Evolutionary conservation across 2,113 vertebrate species (phyloP).

Genomic region (Excalfactoria chinensis): DNA sequence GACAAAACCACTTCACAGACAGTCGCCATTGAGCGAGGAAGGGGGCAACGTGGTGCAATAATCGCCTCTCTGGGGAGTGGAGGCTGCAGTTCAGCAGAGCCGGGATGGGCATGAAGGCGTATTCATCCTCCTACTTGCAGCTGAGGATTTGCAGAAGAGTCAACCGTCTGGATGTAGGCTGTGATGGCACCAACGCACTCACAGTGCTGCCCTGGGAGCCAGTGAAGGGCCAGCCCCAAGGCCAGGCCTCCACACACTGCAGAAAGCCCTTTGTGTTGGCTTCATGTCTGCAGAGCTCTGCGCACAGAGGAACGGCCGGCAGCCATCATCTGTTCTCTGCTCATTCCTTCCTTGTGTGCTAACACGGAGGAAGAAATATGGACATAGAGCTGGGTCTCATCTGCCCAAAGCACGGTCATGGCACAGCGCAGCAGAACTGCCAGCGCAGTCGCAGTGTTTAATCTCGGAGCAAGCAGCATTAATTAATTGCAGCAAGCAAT

Average conservation of each 20-base stretch:
- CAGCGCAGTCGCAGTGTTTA: rapidly evolving
- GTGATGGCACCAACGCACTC: not conserved
- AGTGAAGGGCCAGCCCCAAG: not conserved
- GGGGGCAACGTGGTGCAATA: not conserved
- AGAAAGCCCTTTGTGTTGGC: conserved; percentile 7
- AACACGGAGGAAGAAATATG: not conserved
- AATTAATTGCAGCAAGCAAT: too few species aligned
- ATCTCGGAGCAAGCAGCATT: not conserved
- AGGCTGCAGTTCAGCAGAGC: not conserved
- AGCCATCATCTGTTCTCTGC: not conserved
- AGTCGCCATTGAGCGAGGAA: not conserved
- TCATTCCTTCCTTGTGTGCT: not conserved
- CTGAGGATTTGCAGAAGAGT: not conserved
- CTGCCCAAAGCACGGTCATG: not conserved
- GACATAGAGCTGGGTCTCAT: not conserved
- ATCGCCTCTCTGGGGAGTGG: not conserved
- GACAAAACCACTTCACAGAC: not conserved
- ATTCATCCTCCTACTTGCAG: not conserved
- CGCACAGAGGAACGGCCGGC: not conserved
- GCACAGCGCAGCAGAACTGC: not conserved
- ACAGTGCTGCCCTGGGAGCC: rapidly evolving
- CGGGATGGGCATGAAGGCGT: not conserved
- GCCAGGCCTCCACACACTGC: not conserved
- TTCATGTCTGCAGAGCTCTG: conserved; percentile 19
- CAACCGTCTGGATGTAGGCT: too few species aligned